Conservation (phyloP, 2,888 invertebrate genomes). For the Dicyrtoma fusca region DNA sequence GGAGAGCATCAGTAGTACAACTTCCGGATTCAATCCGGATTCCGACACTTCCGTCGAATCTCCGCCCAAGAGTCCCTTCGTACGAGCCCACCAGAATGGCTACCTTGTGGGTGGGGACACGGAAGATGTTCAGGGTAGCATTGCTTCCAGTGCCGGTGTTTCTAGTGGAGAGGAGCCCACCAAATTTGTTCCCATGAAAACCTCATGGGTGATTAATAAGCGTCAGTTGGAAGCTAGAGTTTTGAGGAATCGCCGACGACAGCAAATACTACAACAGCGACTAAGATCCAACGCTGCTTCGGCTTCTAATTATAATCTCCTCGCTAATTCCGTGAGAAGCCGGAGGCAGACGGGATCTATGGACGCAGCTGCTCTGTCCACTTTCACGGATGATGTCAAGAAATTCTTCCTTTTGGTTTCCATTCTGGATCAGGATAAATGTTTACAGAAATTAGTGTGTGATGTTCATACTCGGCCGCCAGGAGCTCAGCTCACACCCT, state of each 20-base stretch:
- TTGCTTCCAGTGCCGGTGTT: neutral
- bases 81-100: neutral
- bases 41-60: too few relatives aligned
- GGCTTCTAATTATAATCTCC: neutral
- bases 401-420: slow-evolving; percentile 52
- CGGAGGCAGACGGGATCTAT: slow-evolving; percentile 14
- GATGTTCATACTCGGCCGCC: slow-evolving; percentile 52
- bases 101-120: too few relatives aligned
- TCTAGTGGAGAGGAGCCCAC: neutral
- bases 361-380: slow-evolving; percentile 23
- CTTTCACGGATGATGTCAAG: slow-evolving; percentile 46
- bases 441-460: slow-evolving; percentile 54
- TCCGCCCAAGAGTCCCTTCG: neutral
- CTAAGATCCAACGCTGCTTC: neutral
- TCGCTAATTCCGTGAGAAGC: neutral
- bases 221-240: neutral
- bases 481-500: slow-evolving; percentile 43
- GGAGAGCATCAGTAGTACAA: neutral
- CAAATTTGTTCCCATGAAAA: slow-evolving; percentile 4
- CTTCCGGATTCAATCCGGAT: too few relatives aligned
- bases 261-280: neutral
- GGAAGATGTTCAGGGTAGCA: neutral
- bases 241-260: neutral
- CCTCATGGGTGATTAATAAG: neutral
- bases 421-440: slow-evolving; percentile 52